Evolutionary conservation across 1,140 invertebrate genomes (phyloP).

Genomic region (Bilobella aurantiaca): DNA sequence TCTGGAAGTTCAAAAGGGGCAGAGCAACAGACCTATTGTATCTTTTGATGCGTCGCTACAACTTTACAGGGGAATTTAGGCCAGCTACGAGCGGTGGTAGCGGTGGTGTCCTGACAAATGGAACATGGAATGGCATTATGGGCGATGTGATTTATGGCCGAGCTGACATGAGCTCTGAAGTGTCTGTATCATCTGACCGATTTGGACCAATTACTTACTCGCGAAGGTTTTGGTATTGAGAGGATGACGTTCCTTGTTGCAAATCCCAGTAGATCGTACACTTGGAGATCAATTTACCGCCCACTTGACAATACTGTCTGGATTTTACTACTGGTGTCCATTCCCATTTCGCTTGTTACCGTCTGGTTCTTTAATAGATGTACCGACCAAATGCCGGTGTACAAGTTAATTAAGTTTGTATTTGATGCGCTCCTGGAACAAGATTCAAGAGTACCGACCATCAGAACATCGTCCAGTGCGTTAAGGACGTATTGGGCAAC

Average conservation of each 20-base stretch:
- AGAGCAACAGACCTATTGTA: neutral
- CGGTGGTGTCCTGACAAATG: neutral
- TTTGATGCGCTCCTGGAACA: neutral
- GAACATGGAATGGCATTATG: neutral
- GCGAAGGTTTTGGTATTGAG: neutral
- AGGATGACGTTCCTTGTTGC: neutral
- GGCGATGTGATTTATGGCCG: neutral
- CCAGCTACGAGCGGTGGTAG: neutral
- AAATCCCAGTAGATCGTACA: neutral
- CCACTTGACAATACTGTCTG: neutral
- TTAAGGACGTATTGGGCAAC: neutral
- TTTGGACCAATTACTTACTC: neutral
- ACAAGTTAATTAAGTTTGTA: neutral
- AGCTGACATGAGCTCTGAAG: neutral
- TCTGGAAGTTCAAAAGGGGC: neutral
- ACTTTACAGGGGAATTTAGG: neutral
- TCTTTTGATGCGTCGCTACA: neutral
- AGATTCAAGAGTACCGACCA: neutral
- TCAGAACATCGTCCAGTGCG: neutral
- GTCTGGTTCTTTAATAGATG: neutral
- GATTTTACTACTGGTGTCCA: neutral
- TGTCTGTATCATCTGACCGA: neutral
- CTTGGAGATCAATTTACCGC: neutral
- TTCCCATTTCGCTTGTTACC: too few species aligned
- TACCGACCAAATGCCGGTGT: neutral